These are phyloP conservation scores for Scaptomyza hsui DNA, from an alignment of 1,140 invertebrate genomes.

Conservation along the genomic window DNA sequence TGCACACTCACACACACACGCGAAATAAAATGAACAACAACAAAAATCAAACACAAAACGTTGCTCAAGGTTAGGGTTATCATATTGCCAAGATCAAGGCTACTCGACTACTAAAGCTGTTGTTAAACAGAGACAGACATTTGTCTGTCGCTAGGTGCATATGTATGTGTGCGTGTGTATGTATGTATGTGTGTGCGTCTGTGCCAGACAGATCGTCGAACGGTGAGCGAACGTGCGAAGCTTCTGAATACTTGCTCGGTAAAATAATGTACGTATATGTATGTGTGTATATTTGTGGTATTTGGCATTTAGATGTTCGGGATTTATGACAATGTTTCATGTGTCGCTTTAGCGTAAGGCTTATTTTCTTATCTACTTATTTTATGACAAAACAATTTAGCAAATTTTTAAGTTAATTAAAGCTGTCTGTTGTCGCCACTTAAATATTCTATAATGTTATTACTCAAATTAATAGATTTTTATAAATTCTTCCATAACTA, in stretches of 20 bases:
- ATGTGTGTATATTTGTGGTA: too few relatives aligned
- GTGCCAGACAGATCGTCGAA: constrained; percentile 73
- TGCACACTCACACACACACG: constrained; percentile 42
- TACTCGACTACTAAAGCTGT: constrained; percentile 43
- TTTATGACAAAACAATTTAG: not conserved
- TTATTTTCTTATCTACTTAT: not conserved
- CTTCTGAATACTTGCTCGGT: constrained; percentile 54
- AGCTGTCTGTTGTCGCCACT: too few relatives aligned
- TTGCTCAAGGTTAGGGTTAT: constrained; percentile 80
- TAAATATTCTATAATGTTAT: too few relatives aligned
- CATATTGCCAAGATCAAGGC: constrained; percentile 80
- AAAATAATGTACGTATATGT: constrained; percentile 25
- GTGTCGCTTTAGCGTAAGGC: not conserved
- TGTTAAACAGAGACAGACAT: constrained; percentile 48
- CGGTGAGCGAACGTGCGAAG: constrained; percentile 44
- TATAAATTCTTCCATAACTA: too few relatives aligned
- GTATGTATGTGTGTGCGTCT: constrained; percentile 9
- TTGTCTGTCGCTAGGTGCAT: constrained; percentile 44
- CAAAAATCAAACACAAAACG: constrained; percentile 74
- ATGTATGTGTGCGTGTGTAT: constrained; percentile 2
- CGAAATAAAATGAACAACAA: constrained; percentile 29
- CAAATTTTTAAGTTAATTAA: too few relatives aligned
- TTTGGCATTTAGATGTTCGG: constrained; percentile 20
- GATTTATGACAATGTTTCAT: constrained; percentile 23
- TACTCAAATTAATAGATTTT: too few relatives aligned